phyloP scores from a whole-genome alignment of 2,113 vertebrate genomes.

The Pitta sordida region DNA sequence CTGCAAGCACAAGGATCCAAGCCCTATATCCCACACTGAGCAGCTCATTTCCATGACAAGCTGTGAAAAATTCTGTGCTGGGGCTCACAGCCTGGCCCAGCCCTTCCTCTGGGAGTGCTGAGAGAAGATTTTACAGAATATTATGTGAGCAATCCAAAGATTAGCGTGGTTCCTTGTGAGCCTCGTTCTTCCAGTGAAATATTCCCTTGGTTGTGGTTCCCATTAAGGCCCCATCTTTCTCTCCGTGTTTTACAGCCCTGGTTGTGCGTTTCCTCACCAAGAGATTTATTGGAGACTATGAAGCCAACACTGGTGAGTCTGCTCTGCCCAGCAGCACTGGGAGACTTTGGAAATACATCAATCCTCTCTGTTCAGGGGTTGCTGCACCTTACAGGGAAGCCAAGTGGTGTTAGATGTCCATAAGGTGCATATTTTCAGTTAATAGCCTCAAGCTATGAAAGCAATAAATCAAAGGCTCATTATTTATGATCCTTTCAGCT shows the following conservation, averaged over 20 bases:
- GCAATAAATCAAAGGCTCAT: constrained; percentile 51
- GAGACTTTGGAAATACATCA: not conserved
- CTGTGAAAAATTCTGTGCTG: not conserved
- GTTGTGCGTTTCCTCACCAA: constrained; percentile 90
- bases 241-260: constrained; percentile 74
- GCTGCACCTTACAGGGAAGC: not conserved
- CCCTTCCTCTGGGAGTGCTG: not conserved
- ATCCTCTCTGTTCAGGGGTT: not conserved
- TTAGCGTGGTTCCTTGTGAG: not conserved
- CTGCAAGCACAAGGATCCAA: not conserved
- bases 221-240: not conserved
- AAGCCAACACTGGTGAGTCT: constrained; percentile 87
- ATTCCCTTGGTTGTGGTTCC: not conserved
- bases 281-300: constrained; percentile 93
- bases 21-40: not conserved
- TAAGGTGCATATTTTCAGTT: constrained; percentile 56
- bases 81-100: not conserved
- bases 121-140: not conserved
- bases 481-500: constrained; percentile 45
- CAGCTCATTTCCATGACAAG: not conserved
- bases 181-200: not conserved
- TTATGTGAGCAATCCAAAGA: not conserved
- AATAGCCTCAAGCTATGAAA: constrained; percentile 47
- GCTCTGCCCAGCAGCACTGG: not conserved
- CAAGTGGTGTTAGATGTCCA: constrained; percentile 27